Conservation (phyloP, 1,140 invertebrate species). For the Agraylea sexmaculata region DNA sequence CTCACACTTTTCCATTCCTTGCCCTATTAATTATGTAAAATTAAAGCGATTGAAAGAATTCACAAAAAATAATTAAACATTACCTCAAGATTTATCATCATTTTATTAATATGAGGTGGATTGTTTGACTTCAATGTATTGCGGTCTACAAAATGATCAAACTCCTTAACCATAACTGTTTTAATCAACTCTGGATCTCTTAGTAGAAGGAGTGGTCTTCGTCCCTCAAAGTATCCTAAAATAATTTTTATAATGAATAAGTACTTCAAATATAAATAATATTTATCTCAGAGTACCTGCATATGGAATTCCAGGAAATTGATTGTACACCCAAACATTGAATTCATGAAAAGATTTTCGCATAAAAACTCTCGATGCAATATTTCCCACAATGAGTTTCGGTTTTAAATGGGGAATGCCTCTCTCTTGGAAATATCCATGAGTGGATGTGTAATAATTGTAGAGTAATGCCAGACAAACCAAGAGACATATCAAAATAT, state of each 20-base stretch:
- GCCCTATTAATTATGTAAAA: conserved; percentile 22
- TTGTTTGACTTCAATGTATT: conserved; percentile 23
- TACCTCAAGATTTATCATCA: conserved; percentile 19
- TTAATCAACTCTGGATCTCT: conserved; percentile 44
- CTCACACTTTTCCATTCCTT: conserved; percentile 24
- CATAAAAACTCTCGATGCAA: conserved; percentile 27
- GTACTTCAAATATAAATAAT: neutral
- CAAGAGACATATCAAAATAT: conserved; percentile 27
- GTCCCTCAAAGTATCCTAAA: conserved; percentile 38
- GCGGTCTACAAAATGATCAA: conserved; percentile 43
- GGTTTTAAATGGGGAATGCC: conserved; percentile 32
- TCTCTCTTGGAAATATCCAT: conserved; percentile 32
- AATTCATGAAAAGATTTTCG: conserved; percentile 36
- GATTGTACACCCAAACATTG: conserved; percentile 32
- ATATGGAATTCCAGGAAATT: conserved; percentile 35
- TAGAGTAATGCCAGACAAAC: conserved; percentile 28
- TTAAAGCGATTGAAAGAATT: neutral
- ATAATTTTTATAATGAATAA: conserved; percentile 17
- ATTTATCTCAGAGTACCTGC: conserved; percentile 28
- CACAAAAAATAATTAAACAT: neutral
- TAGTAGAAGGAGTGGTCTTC: conserved; percentile 31
- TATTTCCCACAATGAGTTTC: conserved; percentile 33
- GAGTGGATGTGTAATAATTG: conserved; percentile 31
- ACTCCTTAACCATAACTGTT: conserved; percentile 42
- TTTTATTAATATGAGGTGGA: conserved; percentile 20